Percentiles rank a stretch among this genome's conserved stretches.
Evolutionary conservation across 2,888 invertebrate species (phyloP).

Genomic region (Dryococelus australis): DNA sequence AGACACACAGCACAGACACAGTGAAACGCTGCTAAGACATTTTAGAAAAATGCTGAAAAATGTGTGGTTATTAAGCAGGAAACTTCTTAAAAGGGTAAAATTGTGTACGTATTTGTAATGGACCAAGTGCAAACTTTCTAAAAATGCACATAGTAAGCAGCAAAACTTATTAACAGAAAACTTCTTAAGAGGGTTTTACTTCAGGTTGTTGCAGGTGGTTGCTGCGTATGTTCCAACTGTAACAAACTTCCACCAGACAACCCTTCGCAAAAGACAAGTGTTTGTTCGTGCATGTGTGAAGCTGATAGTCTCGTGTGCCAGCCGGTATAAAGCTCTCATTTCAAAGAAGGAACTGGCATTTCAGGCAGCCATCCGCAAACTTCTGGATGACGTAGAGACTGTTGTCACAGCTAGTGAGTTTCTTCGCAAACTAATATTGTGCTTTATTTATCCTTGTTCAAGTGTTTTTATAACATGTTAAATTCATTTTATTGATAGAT

Average conservation of each 20-base stretch:
- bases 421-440: not conserved
- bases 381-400: slow-evolving; percentile 63
- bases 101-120: no score
- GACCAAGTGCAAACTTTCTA: no score
- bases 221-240: slow-evolving; percentile 64
- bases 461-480: no score
- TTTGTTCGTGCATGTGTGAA: slow-evolving; percentile 68
- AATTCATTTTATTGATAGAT: no score
- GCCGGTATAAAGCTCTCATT: slow-evolving; percentile 62
- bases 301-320: slow-evolving; percentile 64
- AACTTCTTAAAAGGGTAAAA: no score
- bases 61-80: no score
- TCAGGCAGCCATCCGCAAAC: slow-evolving; percentile 59
- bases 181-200: not conserved
- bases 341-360: slow-evolving; percentile 62
- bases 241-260: slow-evolving; percentile 59
- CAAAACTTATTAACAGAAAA: no score
- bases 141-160: no score
- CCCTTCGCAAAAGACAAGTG: slow-evolving; percentile 65
- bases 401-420: slow-evolving; percentile 59
- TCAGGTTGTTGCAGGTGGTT: slow-evolving; percentile 67
- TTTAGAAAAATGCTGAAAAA: no score
- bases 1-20: no score
- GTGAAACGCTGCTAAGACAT: no score
- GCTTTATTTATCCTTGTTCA: no score